Conservation (phyloP, 2,113 vertebrate species). For the Mastomys natalensis region DNA sequence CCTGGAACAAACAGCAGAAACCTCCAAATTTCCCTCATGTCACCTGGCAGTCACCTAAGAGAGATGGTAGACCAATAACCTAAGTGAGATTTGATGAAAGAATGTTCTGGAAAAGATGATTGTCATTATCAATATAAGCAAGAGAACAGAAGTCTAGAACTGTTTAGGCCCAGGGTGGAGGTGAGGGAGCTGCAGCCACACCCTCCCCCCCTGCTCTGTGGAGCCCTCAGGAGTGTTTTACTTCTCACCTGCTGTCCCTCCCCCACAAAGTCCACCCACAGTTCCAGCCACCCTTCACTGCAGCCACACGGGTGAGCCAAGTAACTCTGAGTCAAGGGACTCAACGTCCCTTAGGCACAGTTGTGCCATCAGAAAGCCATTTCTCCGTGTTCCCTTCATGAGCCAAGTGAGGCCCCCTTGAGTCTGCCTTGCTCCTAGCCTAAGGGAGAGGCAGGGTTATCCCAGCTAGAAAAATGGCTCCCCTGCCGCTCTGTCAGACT, state of each 20-base stretch:
- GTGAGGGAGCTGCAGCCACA: background rate
- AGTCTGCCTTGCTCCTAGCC: background rate
- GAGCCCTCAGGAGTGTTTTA: background rate
- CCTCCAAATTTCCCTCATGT: background rate
- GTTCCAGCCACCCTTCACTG: background rate
- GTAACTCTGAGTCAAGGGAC: constrained; percentile 46
- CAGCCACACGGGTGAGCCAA: background rate
- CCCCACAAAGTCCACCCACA: background rate
- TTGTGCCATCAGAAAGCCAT: constrained; percentile 47
- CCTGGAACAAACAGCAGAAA: background rate
- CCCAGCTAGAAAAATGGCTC: background rate
- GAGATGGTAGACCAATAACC: background rate
- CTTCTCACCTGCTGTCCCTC: background rate
- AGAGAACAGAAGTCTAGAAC: background rate
- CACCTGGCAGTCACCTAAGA: background rate
- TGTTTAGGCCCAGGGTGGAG: background rate
- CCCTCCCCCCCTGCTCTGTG: fast-evolving
- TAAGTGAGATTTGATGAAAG: background rate
- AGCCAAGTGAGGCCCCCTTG: background rate
- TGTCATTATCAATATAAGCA: background rate
- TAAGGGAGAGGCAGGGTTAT: background rate
- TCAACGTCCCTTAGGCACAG: constrained; percentile 24
- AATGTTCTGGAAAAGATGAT: background rate
- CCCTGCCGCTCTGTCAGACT: background rate
- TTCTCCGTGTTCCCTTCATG: constrained; percentile 43